These are phyloP conservation scores for Thymelicus acteon DNA, from an alignment of 2,888 invertebrate genomes.

Conservation along the genomic window DNA sequence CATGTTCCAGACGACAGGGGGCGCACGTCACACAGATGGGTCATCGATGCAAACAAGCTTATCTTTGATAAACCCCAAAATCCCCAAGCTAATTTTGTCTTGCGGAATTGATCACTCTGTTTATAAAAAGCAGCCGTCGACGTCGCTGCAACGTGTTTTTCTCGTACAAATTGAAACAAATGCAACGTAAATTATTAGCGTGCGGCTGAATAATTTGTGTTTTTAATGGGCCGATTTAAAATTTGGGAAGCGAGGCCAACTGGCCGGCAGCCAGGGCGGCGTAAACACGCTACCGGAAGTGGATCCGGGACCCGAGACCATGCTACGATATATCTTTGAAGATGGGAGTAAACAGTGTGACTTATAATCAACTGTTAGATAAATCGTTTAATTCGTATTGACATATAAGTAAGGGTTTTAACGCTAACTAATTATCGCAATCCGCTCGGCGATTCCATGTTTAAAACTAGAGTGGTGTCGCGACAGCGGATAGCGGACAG, in stretches of 20 bases:
- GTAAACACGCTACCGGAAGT: constrained; percentile 68
- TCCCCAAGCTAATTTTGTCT: constrained; percentile 44
- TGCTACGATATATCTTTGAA: background rate
- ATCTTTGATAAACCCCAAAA: constrained; percentile 19
- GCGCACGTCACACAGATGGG: background rate
- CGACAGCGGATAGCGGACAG: background rate
- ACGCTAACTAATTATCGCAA: constrained; percentile 8
- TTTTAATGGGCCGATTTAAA: constrained; percentile 58
- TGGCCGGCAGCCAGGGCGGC: constrained; percentile 68
- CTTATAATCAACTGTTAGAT: background rate
- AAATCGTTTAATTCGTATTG: background rate
- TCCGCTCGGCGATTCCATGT: constrained; percentile 7
- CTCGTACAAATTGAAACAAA: constrained; percentile 55
- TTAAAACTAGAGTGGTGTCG: constrained; percentile 11
- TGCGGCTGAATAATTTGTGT: constrained; percentile 62
- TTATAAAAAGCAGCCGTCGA: constrained; percentile 51
- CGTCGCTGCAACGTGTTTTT: constrained; percentile 50
- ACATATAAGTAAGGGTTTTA: background rate
- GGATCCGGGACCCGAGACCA: constrained; percentile 46
- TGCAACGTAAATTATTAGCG: constrained; percentile 56
- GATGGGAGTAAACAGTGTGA: constrained; percentile 1
- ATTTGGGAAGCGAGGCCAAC: constrained; percentile 65
- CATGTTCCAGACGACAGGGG: too few species aligned
- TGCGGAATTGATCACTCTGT: constrained; percentile 53
- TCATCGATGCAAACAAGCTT: background rate